Evolutionary conservation across 2,797 vertebrate species (phyloP), one percentile per base, ranked within the genome.

Genomic region (Acanthiza pusilla): DNA sequence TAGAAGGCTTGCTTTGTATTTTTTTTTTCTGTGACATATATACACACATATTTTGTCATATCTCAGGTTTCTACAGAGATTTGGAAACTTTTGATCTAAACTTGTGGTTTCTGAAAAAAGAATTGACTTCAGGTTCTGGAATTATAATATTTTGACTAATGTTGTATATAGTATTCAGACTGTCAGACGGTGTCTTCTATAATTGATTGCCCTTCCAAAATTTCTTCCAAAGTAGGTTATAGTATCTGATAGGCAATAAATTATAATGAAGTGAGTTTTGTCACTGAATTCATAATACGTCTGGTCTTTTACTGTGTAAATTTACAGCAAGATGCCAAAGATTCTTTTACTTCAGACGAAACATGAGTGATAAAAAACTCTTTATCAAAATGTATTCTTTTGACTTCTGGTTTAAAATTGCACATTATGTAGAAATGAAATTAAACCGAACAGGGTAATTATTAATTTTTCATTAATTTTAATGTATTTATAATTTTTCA

Each of bases 201-300:
- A 96, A 95, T 43, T 93, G 91, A 91, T 82, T 93, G 26, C 57
- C 20, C 19, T 85, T 94, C 61, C n/a, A 89, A 93, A 97, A 89
- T 55, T 91, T 78, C 43, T 93, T 93, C 40, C 70, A 73, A 93
- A 85, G 22, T 79, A 91, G 18, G 25, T 66, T 91, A 88, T 74
- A 94, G 36, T 68, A 87, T n/a, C 50, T 94, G 51, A 85, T 85
- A 77, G 27, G 85, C 10, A 94, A 92, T 70, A 93, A 75, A 84
- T 90, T 83, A 76, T 48, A 85, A 55, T 42, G 42, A 89, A 45
- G 34, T 62, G 58, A 68, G 34, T 67, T 85, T 89, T 84, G 54
- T 81, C 70, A 66, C 22, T 71, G 85, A 91, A 94, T 92, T 95
- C 32, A 61, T 65, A 87, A 60, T 13, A 21, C 2, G 5, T 47